Evolutionary conservation across 2,113 vertebrate species (phyloP).

Genomic region (Apodemus sylvaticus): DNA sequence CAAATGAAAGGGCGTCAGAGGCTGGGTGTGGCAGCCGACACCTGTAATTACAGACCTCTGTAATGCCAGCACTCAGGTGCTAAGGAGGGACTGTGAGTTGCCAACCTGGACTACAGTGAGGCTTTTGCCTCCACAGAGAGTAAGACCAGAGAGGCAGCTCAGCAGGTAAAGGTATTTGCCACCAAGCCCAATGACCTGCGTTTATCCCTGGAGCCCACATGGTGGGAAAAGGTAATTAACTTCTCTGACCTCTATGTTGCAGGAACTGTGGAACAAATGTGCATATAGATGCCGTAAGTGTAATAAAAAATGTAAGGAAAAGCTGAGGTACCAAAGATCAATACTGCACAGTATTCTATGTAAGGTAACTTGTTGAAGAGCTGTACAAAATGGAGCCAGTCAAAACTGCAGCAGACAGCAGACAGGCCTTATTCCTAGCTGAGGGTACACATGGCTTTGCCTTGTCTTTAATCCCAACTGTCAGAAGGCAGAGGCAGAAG

Average conservation of each 20-base stretch:
- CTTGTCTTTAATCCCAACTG: neutral
- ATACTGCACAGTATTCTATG: neutral
- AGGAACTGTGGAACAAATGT: neutral
- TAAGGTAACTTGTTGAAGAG: neutral
- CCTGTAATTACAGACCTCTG: neutral
- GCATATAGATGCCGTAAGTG: neutral
- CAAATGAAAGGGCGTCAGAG: neutral
- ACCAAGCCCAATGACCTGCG: neutral
- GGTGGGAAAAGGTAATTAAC: neutral
- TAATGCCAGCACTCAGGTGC: neutral
- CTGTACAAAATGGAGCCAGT: neutral
- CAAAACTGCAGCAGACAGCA: neutral
- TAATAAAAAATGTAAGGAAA: neutral
- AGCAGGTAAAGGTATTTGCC: neutral
- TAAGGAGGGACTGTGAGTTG: neutral
- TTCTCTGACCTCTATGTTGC: neutral
- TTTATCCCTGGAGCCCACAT: neutral
- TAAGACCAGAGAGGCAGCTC: neutral
- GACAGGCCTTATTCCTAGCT: neutral
- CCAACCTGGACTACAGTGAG: neutral
- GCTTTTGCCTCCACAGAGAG: neutral
- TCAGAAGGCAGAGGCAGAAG: neutral
- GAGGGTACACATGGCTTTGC: neutral
- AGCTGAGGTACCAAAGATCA: neutral
- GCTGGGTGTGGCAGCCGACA: neutral